These are phyloP conservation scores for Eupithecia dodoneata DNA, from an alignment of 2,888 invertebrate genomes.

Conservation along the genomic window DNA sequence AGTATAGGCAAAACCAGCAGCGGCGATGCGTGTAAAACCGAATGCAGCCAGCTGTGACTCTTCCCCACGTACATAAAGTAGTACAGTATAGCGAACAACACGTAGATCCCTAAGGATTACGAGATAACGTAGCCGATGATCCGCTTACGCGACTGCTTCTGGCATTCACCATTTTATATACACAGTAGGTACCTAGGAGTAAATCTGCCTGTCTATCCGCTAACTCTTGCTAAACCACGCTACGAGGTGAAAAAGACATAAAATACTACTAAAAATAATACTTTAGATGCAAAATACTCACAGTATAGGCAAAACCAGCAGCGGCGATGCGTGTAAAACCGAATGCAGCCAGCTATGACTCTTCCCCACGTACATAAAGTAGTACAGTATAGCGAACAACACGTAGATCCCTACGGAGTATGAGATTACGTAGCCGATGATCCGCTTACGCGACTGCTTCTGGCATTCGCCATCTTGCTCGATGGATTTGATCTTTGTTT, in stretches of 20 bases:
- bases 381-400: slow-evolving; percentile 88
- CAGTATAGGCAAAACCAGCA: slow-evolving; percentile 92
- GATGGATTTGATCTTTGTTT: slow-evolving; percentile 91
- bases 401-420: slow-evolving; percentile 89
- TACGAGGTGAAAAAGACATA: too few relatives aligned
- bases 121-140: slow-evolving; percentile 91
- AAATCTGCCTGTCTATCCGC: too few relatives aligned
- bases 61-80: slow-evolving; percentile 93
- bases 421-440: slow-evolving; percentile 90
- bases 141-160: slow-evolving; percentile 91
- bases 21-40: slow-evolving; percentile 90
- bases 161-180: slow-evolving; percentile 87
- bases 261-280: too few relatives aligned
- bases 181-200: too few relatives aligned
- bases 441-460: slow-evolving; percentile 91
- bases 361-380: slow-evolving; percentile 92
- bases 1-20: slow-evolving; percentile 91
- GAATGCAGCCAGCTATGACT: slow-evolving; percentile 88
- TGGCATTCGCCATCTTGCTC: slow-evolving; percentile 92
- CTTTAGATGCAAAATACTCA: slow-evolving; percentile 80
- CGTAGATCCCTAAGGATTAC: slow-evolving; percentile 87
- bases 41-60: slow-evolving; percentile 87
- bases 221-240: too few relatives aligned
- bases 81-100: slow-evolving; percentile 88
- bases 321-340: slow-evolving; percentile 89